Evolutionary conservation across 2,888 invertebrate species (phyloP).

Genomic region (Odontocolon sp.): DNA sequence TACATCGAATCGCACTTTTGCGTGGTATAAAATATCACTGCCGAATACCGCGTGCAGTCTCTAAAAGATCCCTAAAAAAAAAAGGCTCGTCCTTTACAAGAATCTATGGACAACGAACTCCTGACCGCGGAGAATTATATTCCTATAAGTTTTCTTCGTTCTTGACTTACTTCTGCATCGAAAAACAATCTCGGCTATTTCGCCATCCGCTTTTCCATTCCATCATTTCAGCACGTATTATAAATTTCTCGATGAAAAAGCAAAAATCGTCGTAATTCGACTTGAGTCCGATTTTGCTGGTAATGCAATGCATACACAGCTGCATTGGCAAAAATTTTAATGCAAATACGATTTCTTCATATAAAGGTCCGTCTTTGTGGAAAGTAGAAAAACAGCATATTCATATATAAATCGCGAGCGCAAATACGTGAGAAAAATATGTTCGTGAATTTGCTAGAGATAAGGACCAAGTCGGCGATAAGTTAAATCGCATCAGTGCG

Average conservation of each 20-base stretch:
- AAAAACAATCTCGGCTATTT: background rate
- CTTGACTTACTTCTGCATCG: background rate
- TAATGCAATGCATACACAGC: too few species aligned
- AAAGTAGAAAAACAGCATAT: too few species aligned
- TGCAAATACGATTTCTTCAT: too few species aligned
- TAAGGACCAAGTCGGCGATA: background rate
- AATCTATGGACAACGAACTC: constrained; percentile 22
- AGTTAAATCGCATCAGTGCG: constrained; percentile 17
- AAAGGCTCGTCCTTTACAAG: background rate
- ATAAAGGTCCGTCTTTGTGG: too few species aligned
- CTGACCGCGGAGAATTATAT: background rate
- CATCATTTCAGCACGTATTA: background rate
- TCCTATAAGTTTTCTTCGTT: background rate
- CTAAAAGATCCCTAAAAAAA: background rate
- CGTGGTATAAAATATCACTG: background rate
- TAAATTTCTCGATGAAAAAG: background rate
- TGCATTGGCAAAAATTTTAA: too few species aligned
- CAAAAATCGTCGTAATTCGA: background rate
- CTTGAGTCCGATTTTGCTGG: too few species aligned
- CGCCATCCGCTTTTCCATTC: background rate
- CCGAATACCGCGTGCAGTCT: background rate
- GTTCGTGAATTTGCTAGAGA: background rate
- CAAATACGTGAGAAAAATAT: background rate
- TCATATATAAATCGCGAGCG: background rate
- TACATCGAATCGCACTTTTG: constrained; percentile 29